These are phyloP conservation scores for Sericinus montela DNA, from an alignment of 2,888 invertebrate species.

Conservation along the genomic window DNA sequence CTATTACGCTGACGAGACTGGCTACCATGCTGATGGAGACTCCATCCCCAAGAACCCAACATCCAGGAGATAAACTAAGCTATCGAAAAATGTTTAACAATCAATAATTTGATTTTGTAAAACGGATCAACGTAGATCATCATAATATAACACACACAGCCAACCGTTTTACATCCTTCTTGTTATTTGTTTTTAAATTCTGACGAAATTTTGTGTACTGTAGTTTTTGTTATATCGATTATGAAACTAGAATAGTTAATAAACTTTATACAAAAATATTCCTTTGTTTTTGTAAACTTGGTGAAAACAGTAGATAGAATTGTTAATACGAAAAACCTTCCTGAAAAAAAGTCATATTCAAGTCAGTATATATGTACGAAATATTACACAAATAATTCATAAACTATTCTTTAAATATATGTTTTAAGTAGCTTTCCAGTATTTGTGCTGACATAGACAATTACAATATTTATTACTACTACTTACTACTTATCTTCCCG, in stretches of 20 bases:
- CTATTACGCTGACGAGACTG: conserved; percentile 81
- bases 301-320: too few species aligned
- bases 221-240: conserved; percentile 46
- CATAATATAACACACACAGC: conserved; percentile 22
- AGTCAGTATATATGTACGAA: too few species aligned
- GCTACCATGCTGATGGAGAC: conserved; percentile 80
- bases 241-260: conserved; percentile 34
- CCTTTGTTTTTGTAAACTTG: conserved; percentile 2
- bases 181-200: conserved; percentile 35
- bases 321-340: too few species aligned
- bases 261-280: conserved; percentile 24
- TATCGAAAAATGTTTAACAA: conserved; percentile 1
- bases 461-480: too few species aligned
- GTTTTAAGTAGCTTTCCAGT: too few species aligned
- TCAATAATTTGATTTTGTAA: conserved; percentile 16
- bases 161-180: conserved; percentile 25
- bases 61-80: conserved; percentile 32
- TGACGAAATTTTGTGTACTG: conserved; percentile 56
- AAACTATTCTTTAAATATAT: too few species aligned
- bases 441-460: too few species aligned
- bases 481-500: too few species aligned
- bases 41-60: conserved; percentile 77
- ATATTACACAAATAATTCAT: too few species aligned
- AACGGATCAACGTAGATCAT: conserved; percentile 16
- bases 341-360: too few species aligned